A percentile compares a stretch with the other conserved stretches of the same genome.
These are phyloP conservation scores for Eulemur rufifrons DNA, from an alignment of 2,113 vertebrate genomes.

Conservation along the genomic window DNA sequence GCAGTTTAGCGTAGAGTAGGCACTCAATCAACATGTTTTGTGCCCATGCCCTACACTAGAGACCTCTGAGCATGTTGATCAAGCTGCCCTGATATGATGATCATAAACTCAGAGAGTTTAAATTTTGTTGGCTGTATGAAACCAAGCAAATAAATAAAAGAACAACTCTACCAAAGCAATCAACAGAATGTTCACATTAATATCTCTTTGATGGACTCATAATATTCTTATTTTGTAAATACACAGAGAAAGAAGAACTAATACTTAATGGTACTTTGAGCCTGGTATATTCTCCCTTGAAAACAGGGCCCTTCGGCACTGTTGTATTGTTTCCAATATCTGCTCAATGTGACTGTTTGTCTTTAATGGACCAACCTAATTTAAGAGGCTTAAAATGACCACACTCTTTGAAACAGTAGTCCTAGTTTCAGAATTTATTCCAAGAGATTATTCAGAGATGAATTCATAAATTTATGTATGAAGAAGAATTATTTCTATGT, in stretches of 20 bases:
- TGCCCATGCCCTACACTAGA: not conserved
- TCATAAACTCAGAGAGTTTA: not conserved
- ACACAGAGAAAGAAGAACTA: not conserved
- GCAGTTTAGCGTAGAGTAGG: not conserved
- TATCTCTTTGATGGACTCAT: not conserved
- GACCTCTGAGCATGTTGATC: not conserved
- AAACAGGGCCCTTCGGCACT: not conserved
- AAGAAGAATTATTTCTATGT: constrained; percentile 50
- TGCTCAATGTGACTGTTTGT: not conserved
- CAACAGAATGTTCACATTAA: not conserved
- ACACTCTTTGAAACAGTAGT: not conserved
- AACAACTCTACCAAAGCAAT: not conserved
- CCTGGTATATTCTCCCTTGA: not conserved
- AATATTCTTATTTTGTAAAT: not conserved
- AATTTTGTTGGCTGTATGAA: not conserved
- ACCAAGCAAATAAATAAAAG: not conserved
- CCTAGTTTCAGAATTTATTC: constrained; percentile 2
- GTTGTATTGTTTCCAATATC: not conserved
- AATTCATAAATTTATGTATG: constrained; percentile 42
- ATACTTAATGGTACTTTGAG: not conserved
- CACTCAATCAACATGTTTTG: not conserved
- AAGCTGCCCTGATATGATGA: not conserved
- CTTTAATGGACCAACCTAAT: not conserved
- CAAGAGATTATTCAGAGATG: constrained; percentile 22
- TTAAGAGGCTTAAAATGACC: not conserved